These are phyloP conservation scores for Phrynocephalus vlangalii DNA, from an alignment of 2,797 vertebrate genomes.

Conservation along the genomic window DNA sequence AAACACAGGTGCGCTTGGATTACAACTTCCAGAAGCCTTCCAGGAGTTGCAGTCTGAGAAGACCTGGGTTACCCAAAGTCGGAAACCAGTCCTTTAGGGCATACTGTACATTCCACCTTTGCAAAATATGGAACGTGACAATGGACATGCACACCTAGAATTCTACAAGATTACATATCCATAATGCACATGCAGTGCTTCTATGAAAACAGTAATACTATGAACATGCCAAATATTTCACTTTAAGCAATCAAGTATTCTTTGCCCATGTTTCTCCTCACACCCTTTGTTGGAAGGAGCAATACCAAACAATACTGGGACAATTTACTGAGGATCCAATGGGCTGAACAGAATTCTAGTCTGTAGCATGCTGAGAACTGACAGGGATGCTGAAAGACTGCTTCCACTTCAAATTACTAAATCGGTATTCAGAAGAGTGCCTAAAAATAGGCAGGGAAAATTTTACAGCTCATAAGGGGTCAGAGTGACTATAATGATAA, in stretches of 20 bases:
- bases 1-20: too few relatives aligned
- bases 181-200: neutral
- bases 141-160: neutral
- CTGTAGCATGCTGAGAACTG: constrained; percentile 53
- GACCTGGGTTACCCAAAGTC: too few relatives aligned
- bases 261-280: neutral
- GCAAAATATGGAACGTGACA: neutral
- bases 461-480: neutral
- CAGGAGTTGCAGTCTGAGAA: too few relatives aligned
- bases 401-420: constrained; percentile 44
- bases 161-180: neutral
- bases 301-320: neutral
- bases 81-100: neutral
- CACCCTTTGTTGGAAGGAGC: constrained; percentile 14
- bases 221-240: neutral
- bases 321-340: neutral
- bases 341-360: neutral
- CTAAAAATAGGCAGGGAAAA: constrained; percentile 24
- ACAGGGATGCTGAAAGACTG: constrained; percentile 71
- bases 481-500: constrained; percentile 32
- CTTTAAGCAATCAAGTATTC: neutral
- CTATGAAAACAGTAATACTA: neutral
- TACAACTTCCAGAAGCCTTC: too few relatives aligned
- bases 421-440: constrained; percentile 49
- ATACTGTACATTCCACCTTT: neutral